Base-by-base conservation (phyloP, 2,888 invertebrate genomes). In the Nycteola revayana region DNA sequence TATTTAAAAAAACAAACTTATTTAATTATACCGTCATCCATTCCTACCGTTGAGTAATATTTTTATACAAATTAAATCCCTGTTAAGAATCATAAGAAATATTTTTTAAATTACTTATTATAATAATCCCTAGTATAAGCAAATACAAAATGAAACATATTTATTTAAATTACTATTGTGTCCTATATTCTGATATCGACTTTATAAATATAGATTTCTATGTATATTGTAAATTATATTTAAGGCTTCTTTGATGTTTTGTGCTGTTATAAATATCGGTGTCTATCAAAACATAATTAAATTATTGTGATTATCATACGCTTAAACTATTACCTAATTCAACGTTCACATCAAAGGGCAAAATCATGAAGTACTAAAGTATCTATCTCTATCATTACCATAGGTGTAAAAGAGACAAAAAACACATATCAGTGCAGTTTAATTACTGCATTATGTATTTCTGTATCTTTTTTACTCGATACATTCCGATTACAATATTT, bases 301-400 rank as follows among this genome's bases (percentile, higher is more conserved):
- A 43, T 37, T 41, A 57, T 60, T 72, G 81, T 82, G 76, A 79
- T 76, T 65, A 45, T 51, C 49, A 58, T 73, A 79, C 75, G 79
- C 78, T 77, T 75, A 54, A 27, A 14, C 61, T 32, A 34, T 20
- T 23, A n/a, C n/a, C n/a, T n/a, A 36, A 32, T 32, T 44, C 24
- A 39, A n/a, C 0, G 30, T 45, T 50, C 33, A 48, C 42, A 35
- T 38, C 35, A 33, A 28, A 43, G 28, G 10, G 10, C 25, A 39
- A 33, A 20, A 25, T 7, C n/a, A n/a, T n/a, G n/a, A n/a, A n/a
- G n/a, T n/a, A n/a, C n/a, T n/a, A n/a, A n/a, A n/a, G n/a, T n/a
- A n/a, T n/a, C n/a, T n/a, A n/a, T n/a, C n/a, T n/a, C n/a, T n/a
- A n/a, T n/a, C n/a, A n/a, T n/a, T n/a, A n/a, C n/a, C n/a, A n/a